A percentile compares a stretch with the other conserved stretches of the same genome.
phyloP scores from a whole-genome alignment of 2,888 invertebrate genomes.

The Lycocerus yunnanus region DNA sequence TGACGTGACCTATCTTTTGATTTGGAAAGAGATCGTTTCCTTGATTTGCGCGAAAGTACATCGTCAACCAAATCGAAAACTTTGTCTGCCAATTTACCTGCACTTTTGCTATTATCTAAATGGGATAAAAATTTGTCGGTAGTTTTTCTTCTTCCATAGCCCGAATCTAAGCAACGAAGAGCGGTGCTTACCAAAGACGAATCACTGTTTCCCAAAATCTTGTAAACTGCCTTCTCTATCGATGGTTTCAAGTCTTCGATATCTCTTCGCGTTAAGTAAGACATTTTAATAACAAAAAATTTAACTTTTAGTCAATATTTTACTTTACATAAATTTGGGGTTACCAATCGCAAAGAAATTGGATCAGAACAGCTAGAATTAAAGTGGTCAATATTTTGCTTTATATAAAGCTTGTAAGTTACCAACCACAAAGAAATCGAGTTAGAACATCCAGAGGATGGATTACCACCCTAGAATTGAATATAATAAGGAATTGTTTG shows the following conservation, averaged over 20 bases:
- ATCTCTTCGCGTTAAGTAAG: conserved; percentile 76
- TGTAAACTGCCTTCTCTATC: conserved; percentile 79
- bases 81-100: conserved; percentile 77
- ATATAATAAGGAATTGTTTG: too few relatives aligned
- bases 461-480: too few relatives aligned
- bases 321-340: too few relatives aligned
- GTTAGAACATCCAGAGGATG: too few relatives aligned
- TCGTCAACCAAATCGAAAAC: conserved; percentile 76
- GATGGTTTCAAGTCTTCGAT: conserved; percentile 80
- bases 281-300: conserved; percentile 37
- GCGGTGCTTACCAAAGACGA: conserved; percentile 80
- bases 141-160: conserved; percentile 83
- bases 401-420: too few relatives aligned
- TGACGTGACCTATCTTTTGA: not conserved
- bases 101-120: conserved; percentile 80
- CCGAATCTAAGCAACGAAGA: conserved; percentile 76
- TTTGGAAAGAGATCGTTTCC: not conserved
- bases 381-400: too few relatives aligned
- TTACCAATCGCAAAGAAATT: too few relatives aligned
- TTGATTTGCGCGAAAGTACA: conserved; percentile 22
- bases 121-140: conserved; percentile 78
- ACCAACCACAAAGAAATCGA: too few relatives aligned
- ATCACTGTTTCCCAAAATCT: conserved; percentile 80
- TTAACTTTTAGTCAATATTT: too few relatives aligned
- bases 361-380: too few relatives aligned